Conservation (phyloP, 2,113 vertebrate genomes). For the Tylochromis polylepis region DNA sequence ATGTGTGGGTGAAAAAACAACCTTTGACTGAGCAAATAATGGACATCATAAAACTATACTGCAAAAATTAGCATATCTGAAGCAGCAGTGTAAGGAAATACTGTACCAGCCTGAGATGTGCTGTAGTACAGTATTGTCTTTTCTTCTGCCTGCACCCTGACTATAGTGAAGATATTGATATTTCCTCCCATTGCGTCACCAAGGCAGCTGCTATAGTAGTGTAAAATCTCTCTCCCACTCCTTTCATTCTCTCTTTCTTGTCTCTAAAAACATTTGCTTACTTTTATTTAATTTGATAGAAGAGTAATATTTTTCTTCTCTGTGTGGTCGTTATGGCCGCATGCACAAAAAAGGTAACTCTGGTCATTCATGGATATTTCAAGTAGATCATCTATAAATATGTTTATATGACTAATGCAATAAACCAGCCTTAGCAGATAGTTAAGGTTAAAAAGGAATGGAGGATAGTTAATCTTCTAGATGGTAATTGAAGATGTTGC, state of each 20-base stretch:
- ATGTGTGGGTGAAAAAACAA: not conserved
- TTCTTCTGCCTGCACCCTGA: not conserved
- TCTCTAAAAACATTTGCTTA: not conserved
- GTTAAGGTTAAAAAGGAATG: not conserved
- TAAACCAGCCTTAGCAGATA: not conserved
- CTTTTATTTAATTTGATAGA: slow-evolving; percentile 2
- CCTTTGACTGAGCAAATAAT: slow-evolving; percentile 1
- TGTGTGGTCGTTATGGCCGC: not conserved
- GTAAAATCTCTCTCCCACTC: slow-evolving; percentile 27
- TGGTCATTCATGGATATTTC: not conserved
- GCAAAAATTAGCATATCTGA: slow-evolving; percentile 18
- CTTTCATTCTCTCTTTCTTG: not conserved
- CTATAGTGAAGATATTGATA: slow-evolving; percentile 7
- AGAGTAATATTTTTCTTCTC: not conserved
- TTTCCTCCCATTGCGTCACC: slow-evolving; percentile 44
- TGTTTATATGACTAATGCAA: not conserved
- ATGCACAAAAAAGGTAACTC: not conserved
- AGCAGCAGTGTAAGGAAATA: not conserved
- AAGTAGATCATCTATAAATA: not conserved
- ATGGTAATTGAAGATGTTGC: not conserved
- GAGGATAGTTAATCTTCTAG: not conserved
- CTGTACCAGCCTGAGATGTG: not conserved
- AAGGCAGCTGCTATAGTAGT: not conserved
- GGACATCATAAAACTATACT: slow-evolving; percentile 1
- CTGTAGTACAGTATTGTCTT: not conserved